Percentiles rank a stretch among this genome's conserved stretches.
phyloP scores from a whole-genome alignment of 1,140 invertebrate species.

The Drosophila mauritiana region DNA sequence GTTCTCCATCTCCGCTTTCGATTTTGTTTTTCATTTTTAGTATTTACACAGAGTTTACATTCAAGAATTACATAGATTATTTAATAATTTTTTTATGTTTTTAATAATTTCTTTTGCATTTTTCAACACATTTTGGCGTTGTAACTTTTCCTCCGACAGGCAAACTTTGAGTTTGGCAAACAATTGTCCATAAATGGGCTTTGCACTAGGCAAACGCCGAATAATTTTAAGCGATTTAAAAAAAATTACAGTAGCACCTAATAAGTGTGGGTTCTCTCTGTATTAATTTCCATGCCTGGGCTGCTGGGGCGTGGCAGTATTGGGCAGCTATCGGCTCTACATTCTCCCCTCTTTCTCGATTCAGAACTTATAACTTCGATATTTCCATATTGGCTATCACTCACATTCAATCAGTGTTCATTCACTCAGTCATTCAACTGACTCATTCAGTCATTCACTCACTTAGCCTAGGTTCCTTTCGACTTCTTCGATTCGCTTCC shows the following conservation, averaged over 20 bases:
- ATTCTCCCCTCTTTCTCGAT: slow-evolving; percentile 21
- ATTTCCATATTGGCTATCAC: slow-evolving; percentile 31
- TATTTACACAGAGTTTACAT: slow-evolving; percentile 72
- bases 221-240: slow-evolving; percentile 10
- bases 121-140: slow-evolving; percentile 68
- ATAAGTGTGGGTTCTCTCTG: slow-evolving; percentile 28
- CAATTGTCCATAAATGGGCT: slow-evolving; percentile 41
- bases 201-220: slow-evolving; percentile 11
- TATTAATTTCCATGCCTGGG: slow-evolving; percentile 12
- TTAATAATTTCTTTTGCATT: slow-evolving; percentile 38
- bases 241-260: slow-evolving; percentile 63
- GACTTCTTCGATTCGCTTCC: slow-evolving; percentile 19
- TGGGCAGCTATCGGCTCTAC: slow-evolving; percentile 42
- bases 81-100: slow-evolving; percentile 28
- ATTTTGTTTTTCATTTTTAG: slow-evolving; percentile 50
- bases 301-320: slow-evolving; percentile 59
- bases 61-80: slow-evolving; percentile 50
- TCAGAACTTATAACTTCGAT: slow-evolving; percentile 18
- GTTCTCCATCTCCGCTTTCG: slow-evolving; percentile 1
- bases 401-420: slow-evolving; percentile 14
- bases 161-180: slow-evolving; percentile 78
- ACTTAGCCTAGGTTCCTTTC: slow-evolving; percentile 52
- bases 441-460: slow-evolving; percentile 13
- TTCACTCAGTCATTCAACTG: slow-evolving; percentile 6
- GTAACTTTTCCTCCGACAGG: slow-evolving; percentile 30